Evolutionary conservation across 2,113 vertebrate genomes (phyloP).

Genomic region (Dendrocopos noguchii): DNA sequence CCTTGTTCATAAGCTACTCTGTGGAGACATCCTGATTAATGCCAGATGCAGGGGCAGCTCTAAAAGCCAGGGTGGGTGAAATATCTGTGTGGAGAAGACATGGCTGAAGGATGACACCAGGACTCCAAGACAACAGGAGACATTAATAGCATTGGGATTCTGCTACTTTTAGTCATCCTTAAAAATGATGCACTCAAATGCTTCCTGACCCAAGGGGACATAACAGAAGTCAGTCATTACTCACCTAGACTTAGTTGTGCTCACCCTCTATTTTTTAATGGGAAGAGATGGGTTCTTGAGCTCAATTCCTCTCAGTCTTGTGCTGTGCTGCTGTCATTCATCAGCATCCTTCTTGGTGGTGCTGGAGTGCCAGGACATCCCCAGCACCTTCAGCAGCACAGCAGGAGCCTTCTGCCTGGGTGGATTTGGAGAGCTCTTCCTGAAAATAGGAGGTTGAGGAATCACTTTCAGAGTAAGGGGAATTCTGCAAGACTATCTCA

Average conservation of each 20-base stretch:
- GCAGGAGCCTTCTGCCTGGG: background rate
- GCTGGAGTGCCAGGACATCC: background rate
- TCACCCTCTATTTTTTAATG: background rate
- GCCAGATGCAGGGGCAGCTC: background rate
- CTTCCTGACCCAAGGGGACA: constrained; percentile 38
- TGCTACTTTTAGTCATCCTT: constrained; percentile 36
- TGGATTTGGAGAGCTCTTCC: background rate
- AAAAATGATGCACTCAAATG: constrained; percentile 39
- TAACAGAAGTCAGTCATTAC: constrained; percentile 4
- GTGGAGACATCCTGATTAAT: background rate
- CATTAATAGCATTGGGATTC: background rate
- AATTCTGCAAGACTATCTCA: background rate
- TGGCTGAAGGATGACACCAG: background rate
- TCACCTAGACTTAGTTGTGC: constrained; percentile 13
- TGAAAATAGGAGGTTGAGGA: background rate
- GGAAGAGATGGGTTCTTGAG: background rate
- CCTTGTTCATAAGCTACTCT: background rate
- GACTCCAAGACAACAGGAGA: background rate
- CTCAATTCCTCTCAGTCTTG: background rate
- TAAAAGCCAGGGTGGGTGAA: background rate
- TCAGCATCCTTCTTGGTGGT: background rate
- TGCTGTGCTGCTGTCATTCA: background rate
- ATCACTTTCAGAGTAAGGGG: background rate
- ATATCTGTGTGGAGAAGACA: background rate
- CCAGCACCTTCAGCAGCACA: background rate